A percentile compares a stretch with the other conserved stretches of the same genome.
These are phyloP conservation scores for Amaurobius ferox DNA, from an alignment of 2,888 invertebrate genomes.

Conservation along the genomic window DNA sequence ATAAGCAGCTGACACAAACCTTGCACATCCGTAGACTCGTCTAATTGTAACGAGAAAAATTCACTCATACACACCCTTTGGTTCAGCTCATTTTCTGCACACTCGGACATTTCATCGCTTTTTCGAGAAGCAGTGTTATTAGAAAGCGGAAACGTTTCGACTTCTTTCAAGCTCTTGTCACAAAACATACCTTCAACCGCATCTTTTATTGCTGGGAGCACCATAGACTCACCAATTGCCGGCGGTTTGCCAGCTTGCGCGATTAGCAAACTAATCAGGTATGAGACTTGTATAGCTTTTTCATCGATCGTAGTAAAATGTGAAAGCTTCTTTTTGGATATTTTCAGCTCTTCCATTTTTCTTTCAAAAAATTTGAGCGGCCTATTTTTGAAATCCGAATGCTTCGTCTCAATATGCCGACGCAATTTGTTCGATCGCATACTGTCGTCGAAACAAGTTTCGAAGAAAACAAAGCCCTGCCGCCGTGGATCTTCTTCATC, in stretches of 20 bases:
- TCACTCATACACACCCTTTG: not conserved
- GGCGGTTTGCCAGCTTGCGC: not conserved
- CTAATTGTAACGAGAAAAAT: not conserved
- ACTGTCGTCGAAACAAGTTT: too few relatives aligned
- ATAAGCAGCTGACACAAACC: not conserved
- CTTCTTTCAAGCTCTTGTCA: too few relatives aligned
- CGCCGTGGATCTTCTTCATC: too few relatives aligned
- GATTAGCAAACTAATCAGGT: not conserved
- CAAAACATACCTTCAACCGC: not conserved
- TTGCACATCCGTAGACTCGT: not conserved
- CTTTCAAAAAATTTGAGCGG: not conserved
- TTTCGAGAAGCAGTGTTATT: not conserved
- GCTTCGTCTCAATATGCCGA: not conserved
- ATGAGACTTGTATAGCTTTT: not conserved
- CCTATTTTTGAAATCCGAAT: not conserved
- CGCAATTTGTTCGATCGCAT: not conserved
- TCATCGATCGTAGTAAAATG: not conserved
- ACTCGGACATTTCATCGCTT: not conserved
- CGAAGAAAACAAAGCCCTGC: too few relatives aligned
- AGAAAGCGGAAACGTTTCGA: not conserved
- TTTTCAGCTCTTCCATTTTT: not conserved
- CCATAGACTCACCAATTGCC: not conserved
- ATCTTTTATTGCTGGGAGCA: constrained; percentile 3
- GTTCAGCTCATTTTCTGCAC: not conserved
- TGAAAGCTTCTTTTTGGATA: not conserved